phyloP scores from a whole-genome alignment of 2,888 invertebrate genomes.

The Rotaria magnacalcarata region DNA sequence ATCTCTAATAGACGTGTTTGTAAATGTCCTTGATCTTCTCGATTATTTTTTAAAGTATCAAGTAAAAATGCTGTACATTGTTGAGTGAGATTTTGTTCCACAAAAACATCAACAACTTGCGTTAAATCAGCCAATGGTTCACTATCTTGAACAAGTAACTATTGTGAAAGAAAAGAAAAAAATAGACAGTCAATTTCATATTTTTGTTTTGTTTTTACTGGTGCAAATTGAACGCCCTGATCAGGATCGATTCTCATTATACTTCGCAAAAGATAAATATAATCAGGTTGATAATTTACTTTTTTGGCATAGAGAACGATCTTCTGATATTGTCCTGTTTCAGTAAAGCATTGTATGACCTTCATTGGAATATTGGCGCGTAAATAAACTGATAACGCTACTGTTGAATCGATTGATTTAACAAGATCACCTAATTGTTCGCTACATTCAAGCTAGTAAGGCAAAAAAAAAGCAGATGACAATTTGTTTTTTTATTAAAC shows the following conservation, averaged over 20 bases:
- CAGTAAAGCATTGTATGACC: slow-evolving; percentile 97
- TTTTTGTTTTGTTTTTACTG: slow-evolving; percentile 46
- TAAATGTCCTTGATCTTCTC: slow-evolving; percentile 87
- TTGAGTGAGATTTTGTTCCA: slow-evolving; percentile 98
- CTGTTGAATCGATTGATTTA: slow-evolving; percentile 88
- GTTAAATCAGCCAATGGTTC: slow-evolving; percentile 92
- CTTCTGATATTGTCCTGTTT: slow-evolving; percentile 98
- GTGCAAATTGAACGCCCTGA: slow-evolving; percentile 69
- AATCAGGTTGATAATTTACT: slow-evolving; percentile 93
- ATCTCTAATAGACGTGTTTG: slow-evolving; percentile 94
- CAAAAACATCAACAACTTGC: slow-evolving; percentile 95
- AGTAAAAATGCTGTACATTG: slow-evolving; percentile 95
- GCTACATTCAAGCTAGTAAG: slow-evolving; percentile 76
- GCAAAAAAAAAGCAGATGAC: neutral
- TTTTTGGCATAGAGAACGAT: slow-evolving; percentile 98
- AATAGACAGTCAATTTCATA: too few species aligned
- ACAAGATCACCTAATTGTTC: slow-evolving; percentile 97
- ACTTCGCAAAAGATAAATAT: slow-evolving; percentile 85
- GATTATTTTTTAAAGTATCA: slow-evolving; percentile 93
- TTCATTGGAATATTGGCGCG: slow-evolving; percentile 96
- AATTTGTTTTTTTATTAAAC: too few species aligned
- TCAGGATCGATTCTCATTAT: slow-evolving; percentile 96
- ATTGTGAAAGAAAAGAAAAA: neutral
- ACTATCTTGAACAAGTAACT: slow-evolving; percentile 91
- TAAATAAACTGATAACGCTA: slow-evolving; percentile 91